phyloP scores from a whole-genome alignment of 2,797 vertebrate genomes.

The Enteromius unitaeniatus region DNA sequence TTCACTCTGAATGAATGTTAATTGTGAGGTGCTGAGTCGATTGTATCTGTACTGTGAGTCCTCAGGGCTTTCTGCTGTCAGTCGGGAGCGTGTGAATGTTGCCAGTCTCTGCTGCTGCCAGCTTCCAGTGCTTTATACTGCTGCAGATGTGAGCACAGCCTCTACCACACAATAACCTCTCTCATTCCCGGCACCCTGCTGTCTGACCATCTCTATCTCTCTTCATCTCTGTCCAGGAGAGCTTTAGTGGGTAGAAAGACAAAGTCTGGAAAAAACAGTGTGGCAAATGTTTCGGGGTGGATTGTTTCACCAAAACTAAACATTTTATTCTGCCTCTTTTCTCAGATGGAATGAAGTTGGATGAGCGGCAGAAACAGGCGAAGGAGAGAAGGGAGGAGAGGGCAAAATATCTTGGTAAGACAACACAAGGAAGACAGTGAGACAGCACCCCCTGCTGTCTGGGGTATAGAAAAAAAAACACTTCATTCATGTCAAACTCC shows the following conservation, averaged over 20 bases:
- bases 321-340: constrained; percentile 13
- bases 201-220: constrained; percentile 15
- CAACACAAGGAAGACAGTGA: constrained; percentile 19
- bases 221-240: constrained; percentile 9
- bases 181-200: constrained; percentile 23
- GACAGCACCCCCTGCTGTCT: constrained; percentile 74
- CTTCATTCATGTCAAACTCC: not conserved
- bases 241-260: not conserved
- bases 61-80: not conserved
- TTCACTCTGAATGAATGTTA: not conserved
- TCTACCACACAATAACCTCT: constrained; percentile 44
- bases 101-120: constrained; percentile 24
- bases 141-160: constrained; percentile 51
- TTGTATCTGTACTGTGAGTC: not conserved
- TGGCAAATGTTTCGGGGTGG: no score
- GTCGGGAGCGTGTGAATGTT: constrained; percentile 24
- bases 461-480: constrained; percentile 38
- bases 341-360: constrained; percentile 88
- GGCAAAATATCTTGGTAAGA: constrained; percentile 93
- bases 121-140: constrained; percentile 45
- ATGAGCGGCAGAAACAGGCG: constrained; percentile 91
- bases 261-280: not conserved
- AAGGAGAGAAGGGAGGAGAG: constrained; percentile 92
- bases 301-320: constrained; percentile 1
- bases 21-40: not conserved